phyloP scores from a whole-genome alignment of 2,113 vertebrate genomes.

The Corydoras sp. region DNA sequence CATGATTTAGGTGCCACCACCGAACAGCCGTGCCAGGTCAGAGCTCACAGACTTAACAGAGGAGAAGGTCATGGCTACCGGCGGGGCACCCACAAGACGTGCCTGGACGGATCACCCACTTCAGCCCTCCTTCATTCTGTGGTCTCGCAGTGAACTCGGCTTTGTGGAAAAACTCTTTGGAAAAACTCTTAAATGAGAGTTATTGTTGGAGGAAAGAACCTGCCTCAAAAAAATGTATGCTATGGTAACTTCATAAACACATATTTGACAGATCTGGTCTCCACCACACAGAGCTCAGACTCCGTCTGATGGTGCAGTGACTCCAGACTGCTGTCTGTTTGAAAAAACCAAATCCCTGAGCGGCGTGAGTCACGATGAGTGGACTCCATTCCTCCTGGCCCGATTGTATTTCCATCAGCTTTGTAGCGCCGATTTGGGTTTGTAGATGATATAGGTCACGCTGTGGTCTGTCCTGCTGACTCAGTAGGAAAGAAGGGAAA shows the following conservation, averaged over 20 bases:
- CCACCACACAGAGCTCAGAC: background rate
- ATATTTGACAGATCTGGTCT: conserved; percentile 6
- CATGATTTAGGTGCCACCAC: conserved; percentile 3
- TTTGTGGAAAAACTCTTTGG: conserved; percentile 14
- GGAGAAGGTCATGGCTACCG: conserved; percentile 6
- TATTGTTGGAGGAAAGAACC: conserved; percentile 4
- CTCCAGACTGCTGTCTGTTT: background rate
- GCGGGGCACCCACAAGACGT: conserved; percentile 1
- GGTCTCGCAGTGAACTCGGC: conserved; percentile 5
- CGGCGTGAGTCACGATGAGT: conserved; percentile 27
- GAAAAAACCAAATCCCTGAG: conserved; percentile 18
- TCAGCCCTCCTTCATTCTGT: conserved; percentile 5
- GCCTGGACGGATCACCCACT: conserved; percentile 9
- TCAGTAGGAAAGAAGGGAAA: conserved; percentile 39
- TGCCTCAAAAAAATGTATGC: background rate
- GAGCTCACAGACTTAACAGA: background rate
- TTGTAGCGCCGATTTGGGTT: conserved; percentile 21
- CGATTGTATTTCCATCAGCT: conserved; percentile 32
- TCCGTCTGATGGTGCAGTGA: background rate
- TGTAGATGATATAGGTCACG: conserved; percentile 33
- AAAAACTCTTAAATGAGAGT: conserved; percentile 12
- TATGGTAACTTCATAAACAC: conserved; percentile 20
- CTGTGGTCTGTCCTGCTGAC: conserved; percentile 42
- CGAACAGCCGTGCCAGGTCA: conserved; percentile 12
- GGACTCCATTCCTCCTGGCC: conserved; percentile 9